phyloP scores from a whole-genome alignment of 1,140 invertebrate genomes.

The Drosophila orosa region DNA sequence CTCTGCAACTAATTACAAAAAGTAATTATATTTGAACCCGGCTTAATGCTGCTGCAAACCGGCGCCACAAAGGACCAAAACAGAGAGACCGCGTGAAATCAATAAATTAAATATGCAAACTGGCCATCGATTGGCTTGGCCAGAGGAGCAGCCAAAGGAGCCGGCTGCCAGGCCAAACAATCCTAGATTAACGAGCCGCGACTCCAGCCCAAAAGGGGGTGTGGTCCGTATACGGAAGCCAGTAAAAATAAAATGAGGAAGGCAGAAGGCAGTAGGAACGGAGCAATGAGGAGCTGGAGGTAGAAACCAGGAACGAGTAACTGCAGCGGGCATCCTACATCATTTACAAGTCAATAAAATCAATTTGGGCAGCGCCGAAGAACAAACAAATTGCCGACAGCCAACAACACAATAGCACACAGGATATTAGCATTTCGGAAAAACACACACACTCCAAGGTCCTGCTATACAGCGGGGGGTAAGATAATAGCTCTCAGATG shows the following conservation, averaged over 20 bases:
- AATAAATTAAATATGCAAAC: conserved; percentile 70
- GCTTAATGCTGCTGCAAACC: conserved; percentile 49
- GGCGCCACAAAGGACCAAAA: conserved; percentile 45
- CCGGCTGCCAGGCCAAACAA: conserved; percentile 1
- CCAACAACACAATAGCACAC: conserved; percentile 25
- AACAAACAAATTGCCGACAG: conserved; percentile 74
- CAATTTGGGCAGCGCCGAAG: conserved; percentile 64
- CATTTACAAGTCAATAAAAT: conserved; percentile 82
- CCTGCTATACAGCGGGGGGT: neutral
- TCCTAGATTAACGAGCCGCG: conserved; percentile 49
- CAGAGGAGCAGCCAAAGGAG: conserved; percentile 1
- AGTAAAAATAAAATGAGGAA: conserved; percentile 8
- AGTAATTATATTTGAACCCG: conserved; percentile 74
- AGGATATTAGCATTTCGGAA: conserved; percentile 68
- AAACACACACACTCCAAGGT: conserved; percentile 55
- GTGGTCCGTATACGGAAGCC: conserved; percentile 30
- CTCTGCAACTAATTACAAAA: conserved; percentile 78
- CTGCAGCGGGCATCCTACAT: conserved; percentile 43
- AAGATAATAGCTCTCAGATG: neutral
- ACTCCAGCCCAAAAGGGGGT: conserved; percentile 23
- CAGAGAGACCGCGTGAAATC: conserved; percentile 62
- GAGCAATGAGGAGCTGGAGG: neutral
- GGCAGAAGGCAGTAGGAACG: too few relatives aligned
- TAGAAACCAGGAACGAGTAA: neutral
- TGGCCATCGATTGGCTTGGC: conserved; percentile 3